Evolutionary conservation across 2,888 invertebrate species (phyloP).

Genomic region (Pristionchus arcanus): DNA sequence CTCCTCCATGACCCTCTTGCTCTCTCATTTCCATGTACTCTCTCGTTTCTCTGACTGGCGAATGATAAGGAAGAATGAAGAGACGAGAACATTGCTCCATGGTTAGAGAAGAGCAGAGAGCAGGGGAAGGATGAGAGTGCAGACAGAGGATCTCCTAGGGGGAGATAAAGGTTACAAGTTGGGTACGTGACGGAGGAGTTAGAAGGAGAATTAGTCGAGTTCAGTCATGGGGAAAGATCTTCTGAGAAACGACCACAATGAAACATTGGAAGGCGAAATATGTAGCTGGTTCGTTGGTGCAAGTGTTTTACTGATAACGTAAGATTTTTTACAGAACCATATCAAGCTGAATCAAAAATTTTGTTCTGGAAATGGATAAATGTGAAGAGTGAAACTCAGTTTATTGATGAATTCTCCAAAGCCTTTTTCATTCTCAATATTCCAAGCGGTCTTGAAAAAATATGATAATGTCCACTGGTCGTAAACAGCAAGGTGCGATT

Average conservation of each 20-base stretch:
- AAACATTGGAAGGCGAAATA: too few relatives aligned
- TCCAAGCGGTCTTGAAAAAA: too few relatives aligned
- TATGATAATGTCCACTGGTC: background rate
- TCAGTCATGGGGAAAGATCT: background rate
- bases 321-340: too few relatives aligned
- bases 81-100: background rate
- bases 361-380: too few relatives aligned
- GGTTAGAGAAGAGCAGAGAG: background rate
- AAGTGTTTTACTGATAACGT: too few relatives aligned
- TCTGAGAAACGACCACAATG: background rate
- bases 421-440: too few relatives aligned
- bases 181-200: background rate
- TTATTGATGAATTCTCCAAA: too few relatives aligned
- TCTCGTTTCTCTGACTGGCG: background rate
- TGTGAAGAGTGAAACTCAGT: too few relatives aligned
- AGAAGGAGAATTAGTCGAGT: background rate
- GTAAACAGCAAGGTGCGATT: background rate
- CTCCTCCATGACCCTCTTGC: background rate
- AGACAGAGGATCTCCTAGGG: background rate
- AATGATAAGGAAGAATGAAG: too few relatives aligned
- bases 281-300: too few relatives aligned
- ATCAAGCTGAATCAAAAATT: too few relatives aligned
- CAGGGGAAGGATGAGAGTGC: background rate
- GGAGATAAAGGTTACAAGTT: background rate
- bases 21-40: background rate